Evolutionary conservation across 2,888 invertebrate genomes (phyloP).

Genomic region (Macrosoma leucophasiata): DNA sequence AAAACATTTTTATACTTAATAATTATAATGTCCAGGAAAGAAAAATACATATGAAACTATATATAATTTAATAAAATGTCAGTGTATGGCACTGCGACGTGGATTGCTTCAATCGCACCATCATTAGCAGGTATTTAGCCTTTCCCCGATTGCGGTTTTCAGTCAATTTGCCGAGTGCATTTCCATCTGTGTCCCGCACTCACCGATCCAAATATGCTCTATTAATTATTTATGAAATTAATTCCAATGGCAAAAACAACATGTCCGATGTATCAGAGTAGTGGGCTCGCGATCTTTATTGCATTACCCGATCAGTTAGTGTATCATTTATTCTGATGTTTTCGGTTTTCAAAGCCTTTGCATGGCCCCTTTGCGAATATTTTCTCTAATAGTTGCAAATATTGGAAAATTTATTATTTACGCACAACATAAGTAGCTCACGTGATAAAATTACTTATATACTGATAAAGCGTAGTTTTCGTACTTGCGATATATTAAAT

Average conservation of each 20-base stretch:
- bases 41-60: no score
- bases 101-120: conserved; percentile 46
- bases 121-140: conserved; percentile 73
- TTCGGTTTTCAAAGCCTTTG: conserved; percentile 23
- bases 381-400: no score
- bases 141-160: conserved; percentile 68
- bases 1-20: no score
- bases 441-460: no score
- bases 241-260: conserved; percentile 60
- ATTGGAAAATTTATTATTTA: no score
- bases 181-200: conserved; percentile 57
- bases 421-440: no score
- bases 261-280: conserved; percentile 38
- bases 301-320: conserved; percentile 47
- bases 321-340: conserved; percentile 27
- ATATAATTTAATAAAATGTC: no score
- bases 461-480: no score
- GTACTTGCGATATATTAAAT: no score
- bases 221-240: conserved; percentile 72
- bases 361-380: no score
- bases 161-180: conserved; percentile 73
- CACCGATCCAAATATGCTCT: conserved; percentile 53
- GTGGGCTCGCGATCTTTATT: conserved; percentile 47
- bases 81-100: no score
- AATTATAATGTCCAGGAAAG: no score